These are phyloP conservation scores for Barypeithes pellucidus DNA, from an alignment of 2,888 invertebrate genomes.

Conservation along the genomic window DNA sequence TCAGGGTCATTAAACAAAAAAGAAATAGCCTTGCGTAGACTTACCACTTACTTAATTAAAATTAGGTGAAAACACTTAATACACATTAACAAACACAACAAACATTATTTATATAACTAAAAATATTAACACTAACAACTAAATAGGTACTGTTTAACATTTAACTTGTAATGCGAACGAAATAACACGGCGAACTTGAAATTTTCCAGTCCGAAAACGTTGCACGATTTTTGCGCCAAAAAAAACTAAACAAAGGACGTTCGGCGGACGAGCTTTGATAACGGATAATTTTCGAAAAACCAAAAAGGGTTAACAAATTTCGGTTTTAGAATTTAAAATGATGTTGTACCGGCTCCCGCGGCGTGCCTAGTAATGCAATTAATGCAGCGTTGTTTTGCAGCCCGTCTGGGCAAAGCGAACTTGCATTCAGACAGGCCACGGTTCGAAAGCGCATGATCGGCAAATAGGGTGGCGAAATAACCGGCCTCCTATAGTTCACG, in stretches of 20 bases:
- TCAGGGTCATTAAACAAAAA: conserved; percentile 31
- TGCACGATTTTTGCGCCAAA: conserved; percentile 42
- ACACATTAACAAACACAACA: conserved; percentile 70
- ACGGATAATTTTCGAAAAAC: conserved; percentile 46
- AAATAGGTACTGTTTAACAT: conserved; percentile 53
- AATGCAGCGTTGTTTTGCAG: conserved; percentile 71
- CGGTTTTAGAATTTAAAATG: conserved; percentile 54
- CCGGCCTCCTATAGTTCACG: conserved; percentile 27
- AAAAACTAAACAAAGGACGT: conserved; percentile 39
- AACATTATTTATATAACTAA: conserved; percentile 66
- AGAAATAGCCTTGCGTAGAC: conserved; percentile 57
- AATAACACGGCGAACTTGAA: conserved; percentile 40
- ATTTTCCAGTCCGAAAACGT: conserved; percentile 38
- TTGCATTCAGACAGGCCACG: conserved; percentile 52
- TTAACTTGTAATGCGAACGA: conserved; percentile 43
- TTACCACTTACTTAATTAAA: conserved; percentile 63
- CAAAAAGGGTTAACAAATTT: conserved; percentile 61
- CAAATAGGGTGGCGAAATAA: conserved; percentile 44
- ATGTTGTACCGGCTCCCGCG: conserved; percentile 62
- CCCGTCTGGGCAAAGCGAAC: conserved; percentile 65
- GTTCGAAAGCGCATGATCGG: conserved; percentile 29
- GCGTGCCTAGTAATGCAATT: conserved; percentile 70
- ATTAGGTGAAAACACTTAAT: conserved; percentile 60
- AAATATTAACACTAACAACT: conserved; percentile 54
- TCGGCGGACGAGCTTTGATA: conserved; percentile 46